Base-by-base conservation (phyloP, 2,797 vertebrate genomes). In the Brachyrhaphis roseni region DNA sequence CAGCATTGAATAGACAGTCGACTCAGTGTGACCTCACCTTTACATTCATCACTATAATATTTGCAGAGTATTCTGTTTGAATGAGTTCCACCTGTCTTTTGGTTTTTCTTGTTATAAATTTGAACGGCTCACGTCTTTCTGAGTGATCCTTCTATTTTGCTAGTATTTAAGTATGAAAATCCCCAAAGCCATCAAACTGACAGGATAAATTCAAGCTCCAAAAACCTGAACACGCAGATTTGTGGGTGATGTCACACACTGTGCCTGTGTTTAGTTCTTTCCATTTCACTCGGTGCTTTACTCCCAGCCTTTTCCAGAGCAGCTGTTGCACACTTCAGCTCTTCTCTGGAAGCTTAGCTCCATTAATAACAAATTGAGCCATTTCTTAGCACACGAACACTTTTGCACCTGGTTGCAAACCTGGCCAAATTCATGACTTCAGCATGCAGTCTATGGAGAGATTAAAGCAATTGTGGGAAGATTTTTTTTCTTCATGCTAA, bases 301-400 rank as follows among this genome's bases (percentile, higher is more conserved):
- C 74, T 77, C 62, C 3, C 72, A 79, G 74, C 41, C 55, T 45
- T 77, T 84, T 90, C 86, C 89, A 92, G 26, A 59, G 75, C 93
- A 92, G 85, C 89, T 93, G 91, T 79, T 90, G 77, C 77, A 73
- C 26, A n/a, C 84, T 83, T 88, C 53, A 86, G 43, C 74, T 74
- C 86, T 72, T 71, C 45, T 45, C 77, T 83, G 88, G 68, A 91
- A 77, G 82, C 89, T 87, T 76, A 46, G 85, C 86, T 87, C 80
- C 89, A 91, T 91, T 88, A 92, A 89, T 88, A 90, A 90, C 90
- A 90, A 88, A 92, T 93, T 86, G 82, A 92, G 91, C 81, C 55
- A 74, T 92, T 91, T 80, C 86, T 77, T 82, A 80, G 77, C 83
- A 76, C 80, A 59, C 45, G 78, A 87, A 80, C 78, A 84, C 81